phyloP scores from a whole-genome alignment of 2,888 invertebrate species.

The Drosophila meridiana region DNA sequence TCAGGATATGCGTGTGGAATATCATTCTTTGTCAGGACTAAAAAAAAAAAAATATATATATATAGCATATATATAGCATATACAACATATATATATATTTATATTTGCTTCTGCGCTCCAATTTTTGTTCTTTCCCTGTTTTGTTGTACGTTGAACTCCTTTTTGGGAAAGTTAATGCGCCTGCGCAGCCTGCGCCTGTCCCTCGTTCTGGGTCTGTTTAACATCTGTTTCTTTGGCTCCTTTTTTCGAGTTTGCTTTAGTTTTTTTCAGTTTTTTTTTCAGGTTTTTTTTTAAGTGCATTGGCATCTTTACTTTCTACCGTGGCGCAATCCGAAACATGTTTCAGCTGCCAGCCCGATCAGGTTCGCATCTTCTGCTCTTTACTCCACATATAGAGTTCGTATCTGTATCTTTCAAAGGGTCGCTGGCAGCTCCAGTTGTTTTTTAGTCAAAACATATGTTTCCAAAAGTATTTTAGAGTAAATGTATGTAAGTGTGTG shows the following conservation, averaged over 20 bases:
- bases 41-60: background rate
- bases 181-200: conserved; percentile 38
- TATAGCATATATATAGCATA: conserved; percentile 5
- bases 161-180: conserved; percentile 57
- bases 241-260: conserved; percentile 28
- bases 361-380: conserved; percentile 49
- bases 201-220: conserved; percentile 61
- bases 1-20: conserved; percentile 64
- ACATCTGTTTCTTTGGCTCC: conserved; percentile 72
- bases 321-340: conserved; percentile 61
- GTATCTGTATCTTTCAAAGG: conserved; percentile 25
- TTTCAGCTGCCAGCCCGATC: conserved; percentile 73
- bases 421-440: conserved; percentile 44
- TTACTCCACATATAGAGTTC: conserved; percentile 1
- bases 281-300: conserved; percentile 52
- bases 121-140: conserved; percentile 28
- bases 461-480: conserved; percentile 44
- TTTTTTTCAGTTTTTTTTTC: conserved; percentile 12
- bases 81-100: conserved; percentile 27
- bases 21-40: conserved; percentile 30
- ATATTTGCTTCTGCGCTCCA: conserved; percentile 48
- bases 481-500: conserved; percentile 2
- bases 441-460: conserved; percentile 68
- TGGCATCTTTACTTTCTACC: conserved; percentile 74
- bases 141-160: conserved; percentile 59